Evolutionary conservation across 2,888 invertebrate species (phyloP), one percentile per base, ranked within the genome.

Genomic region (Apodemia hepburni): DNA sequence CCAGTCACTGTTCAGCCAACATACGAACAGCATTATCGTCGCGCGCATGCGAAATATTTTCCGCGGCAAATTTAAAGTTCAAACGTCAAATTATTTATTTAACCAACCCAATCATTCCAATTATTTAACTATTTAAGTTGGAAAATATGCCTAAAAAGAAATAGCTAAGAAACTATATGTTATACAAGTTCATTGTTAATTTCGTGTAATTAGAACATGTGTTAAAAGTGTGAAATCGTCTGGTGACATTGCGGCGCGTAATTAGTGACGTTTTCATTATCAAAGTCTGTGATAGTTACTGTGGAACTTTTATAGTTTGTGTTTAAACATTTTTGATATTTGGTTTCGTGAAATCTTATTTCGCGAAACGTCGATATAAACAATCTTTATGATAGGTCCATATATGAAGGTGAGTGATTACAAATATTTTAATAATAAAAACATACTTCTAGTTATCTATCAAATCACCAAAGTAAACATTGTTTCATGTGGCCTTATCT

Each of bases 351-450:
- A 85, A 87, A 84, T 83, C 75, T 70, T 66, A 79, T 88, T 91
- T 90, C 88, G 87, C 89, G 89, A 80, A 85, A 81, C 87, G 75
- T 77, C 77, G 68, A 70, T 70, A 72, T 80, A 86, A 81, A 79
- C 75, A 73, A 81, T 88, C 90, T 90, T 89, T 91, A 91, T 91
- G 90, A 90, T 89, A 90, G 90, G 90, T 81, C 90, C 90, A 81
- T 86, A 88, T 85, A 91, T 91, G 90, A 90, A 91, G 90, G 90
- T 91, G 78, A 89, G 90, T 87, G 70, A 68, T 65, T 64, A 61
- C 68, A 69, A 69, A 68, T 69, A 68, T 73, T 63, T 2, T 54
- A 2, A 45, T 27, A 17, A 29, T 35, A 18, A 33, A 7, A 60
- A 22, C 18, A 18, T 58, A 61, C 18, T 29, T 27, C 22, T 33